Conservation (phyloP, 1,140 invertebrate genomes). For the Chrysopa pallens region DNA sequence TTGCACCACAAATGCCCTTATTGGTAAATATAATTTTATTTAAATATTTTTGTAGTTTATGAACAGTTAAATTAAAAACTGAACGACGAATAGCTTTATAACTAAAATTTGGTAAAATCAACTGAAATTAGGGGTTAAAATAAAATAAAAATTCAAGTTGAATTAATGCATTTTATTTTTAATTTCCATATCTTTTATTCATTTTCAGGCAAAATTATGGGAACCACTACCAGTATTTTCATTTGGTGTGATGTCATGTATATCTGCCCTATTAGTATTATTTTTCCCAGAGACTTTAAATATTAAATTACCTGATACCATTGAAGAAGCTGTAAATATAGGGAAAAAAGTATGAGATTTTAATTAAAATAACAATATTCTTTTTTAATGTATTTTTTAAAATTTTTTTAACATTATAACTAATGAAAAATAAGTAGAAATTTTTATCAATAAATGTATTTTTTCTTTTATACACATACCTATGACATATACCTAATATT, state of each 20-base stretch:
- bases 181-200: not conserved
- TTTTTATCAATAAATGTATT: too few relatives aligned
- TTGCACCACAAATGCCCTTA: constrained; percentile 52
- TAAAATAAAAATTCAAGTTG: too few relatives aligned
- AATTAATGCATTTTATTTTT: not conserved
- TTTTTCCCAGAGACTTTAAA: constrained; percentile 50
- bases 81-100: too few relatives aligned
- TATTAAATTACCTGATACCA: constrained; percentile 44
- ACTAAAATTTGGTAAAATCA: too few relatives aligned
- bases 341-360: constrained; percentile 10
- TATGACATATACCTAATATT: too few relatives aligned
- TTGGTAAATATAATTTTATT: constrained; percentile 27
- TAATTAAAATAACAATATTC: too few relatives aligned
- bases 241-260: constrained; percentile 43
- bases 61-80: too few relatives aligned
- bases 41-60: not conserved
- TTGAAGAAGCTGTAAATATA: constrained; percentile 45
- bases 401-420: too few relatives aligned
- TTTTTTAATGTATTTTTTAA: too few relatives aligned
- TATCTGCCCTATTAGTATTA: constrained; percentile 33
- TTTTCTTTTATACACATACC: too few relatives aligned
- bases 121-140: too few relatives aligned
- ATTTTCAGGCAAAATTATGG: constrained; percentile 16
- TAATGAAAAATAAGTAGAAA: too few relatives aligned
- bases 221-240: constrained; percentile 37